Percentiles rank a stretch among this genome's conserved stretches.
Evolutionary conservation across 1,140 invertebrate genomes (phyloP).

Genomic region (Ceratina australensis): DNA sequence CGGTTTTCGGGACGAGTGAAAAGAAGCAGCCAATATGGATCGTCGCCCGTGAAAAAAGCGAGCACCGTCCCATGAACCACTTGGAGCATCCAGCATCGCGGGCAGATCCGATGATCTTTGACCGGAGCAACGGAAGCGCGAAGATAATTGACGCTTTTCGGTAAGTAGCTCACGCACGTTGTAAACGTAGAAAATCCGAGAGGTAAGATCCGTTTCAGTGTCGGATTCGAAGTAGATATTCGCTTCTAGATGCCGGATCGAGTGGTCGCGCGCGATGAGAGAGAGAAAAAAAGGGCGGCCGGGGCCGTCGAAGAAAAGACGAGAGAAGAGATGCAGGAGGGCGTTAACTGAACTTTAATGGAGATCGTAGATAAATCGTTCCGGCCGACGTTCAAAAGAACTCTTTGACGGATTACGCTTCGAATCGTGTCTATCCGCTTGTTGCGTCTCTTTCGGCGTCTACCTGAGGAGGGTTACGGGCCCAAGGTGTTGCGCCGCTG

Average conservation of each 20-base stretch:
- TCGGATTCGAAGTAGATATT: background rate
- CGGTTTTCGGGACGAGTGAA: background rate
- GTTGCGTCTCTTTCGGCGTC: constrained; percentile 48
- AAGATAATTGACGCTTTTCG: constrained; percentile 26
- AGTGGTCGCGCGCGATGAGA: background rate
- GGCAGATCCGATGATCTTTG: constrained; percentile 21
- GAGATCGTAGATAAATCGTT: constrained; percentile 77
- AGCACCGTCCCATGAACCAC: background rate
- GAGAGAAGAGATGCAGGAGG: constrained; percentile 68
- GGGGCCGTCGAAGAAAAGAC: background rate
- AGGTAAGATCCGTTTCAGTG: constrained; percentile 7
- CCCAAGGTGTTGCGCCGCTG: constrained; percentile 42
- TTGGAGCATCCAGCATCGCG: background rate
- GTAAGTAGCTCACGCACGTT: background rate
- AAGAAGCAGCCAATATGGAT: background rate
- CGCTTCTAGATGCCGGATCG: background rate
- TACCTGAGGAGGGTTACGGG: constrained; percentile 22
- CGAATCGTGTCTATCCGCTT: constrained; percentile 75
- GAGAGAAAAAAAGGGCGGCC: constrained; percentile 3
- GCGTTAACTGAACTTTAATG: constrained; percentile 80
- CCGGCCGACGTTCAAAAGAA: constrained; percentile 72
- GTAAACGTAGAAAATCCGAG: constrained; percentile 3
- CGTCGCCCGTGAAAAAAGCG: constrained; percentile 18
- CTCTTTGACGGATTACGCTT: constrained; percentile 78
- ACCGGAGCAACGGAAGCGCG: constrained; percentile 10